These are phyloP conservation scores for Cyanoderma ruficeps DNA, from an alignment of 2,113 vertebrate species.

Conservation along the genomic window DNA sequence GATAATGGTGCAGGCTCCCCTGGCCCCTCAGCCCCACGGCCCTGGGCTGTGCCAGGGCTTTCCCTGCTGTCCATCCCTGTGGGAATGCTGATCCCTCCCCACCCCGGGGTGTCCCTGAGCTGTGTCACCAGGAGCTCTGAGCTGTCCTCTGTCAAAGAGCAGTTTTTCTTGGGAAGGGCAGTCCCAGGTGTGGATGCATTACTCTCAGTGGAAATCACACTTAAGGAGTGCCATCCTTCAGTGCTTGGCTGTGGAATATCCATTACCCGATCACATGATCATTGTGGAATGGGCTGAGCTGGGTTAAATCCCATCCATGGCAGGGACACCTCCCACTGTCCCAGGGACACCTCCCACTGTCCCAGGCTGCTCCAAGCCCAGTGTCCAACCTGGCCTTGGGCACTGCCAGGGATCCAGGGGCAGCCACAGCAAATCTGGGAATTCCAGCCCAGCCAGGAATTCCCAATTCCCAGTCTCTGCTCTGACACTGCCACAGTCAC, in stretches of 20 bases:
- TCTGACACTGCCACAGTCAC: not conserved
- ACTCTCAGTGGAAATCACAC: not conserved
- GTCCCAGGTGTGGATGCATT: not conserved
- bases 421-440: not conserved
- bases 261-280: no score
- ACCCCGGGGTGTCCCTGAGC: accelerated
- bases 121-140: accelerated
- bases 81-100: not conserved
- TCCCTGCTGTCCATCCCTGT: not conserved
- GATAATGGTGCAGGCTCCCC: no score
- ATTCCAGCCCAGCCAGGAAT: not conserved
- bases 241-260: not conserved
- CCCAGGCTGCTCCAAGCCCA: no score
- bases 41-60: accelerated
- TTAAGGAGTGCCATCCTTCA: not conserved
- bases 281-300: no score
- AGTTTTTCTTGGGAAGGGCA: not conserved
- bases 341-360: not conserved
- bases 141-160: not conserved
- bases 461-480: not conserved
- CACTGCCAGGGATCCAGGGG: not conserved
- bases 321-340: not conserved
- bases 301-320: no score
- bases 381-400: not conserved
- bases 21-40: not conserved